Evolutionary conservation across 2,888 invertebrate species (phyloP).

Genomic region (Melanchra persicariae): DNA sequence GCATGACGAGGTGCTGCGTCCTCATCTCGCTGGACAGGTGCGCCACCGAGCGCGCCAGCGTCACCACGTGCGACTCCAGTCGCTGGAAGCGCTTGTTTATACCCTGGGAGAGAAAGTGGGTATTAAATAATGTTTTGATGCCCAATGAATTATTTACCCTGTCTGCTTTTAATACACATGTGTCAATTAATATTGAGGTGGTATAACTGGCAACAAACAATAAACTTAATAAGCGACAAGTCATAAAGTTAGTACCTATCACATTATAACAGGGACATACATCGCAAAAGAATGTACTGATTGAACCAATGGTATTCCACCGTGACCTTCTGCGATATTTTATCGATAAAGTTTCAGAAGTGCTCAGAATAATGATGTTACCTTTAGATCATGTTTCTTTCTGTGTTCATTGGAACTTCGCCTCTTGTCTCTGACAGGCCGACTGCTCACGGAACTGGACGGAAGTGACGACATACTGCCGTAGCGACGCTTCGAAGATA

Average conservation of each 20-base stretch:
- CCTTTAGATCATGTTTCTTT: conserved; percentile 94
- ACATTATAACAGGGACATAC: neutral
- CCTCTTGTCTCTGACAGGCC: conserved; percentile 94
- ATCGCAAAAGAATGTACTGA: neutral
- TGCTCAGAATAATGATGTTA: conserved; percentile 66
- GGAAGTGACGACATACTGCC: conserved; percentile 96
- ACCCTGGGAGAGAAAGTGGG: conserved; percentile 87
- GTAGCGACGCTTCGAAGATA: conserved; percentile 91
- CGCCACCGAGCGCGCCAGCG: conserved; percentile 96
- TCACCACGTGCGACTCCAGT: conserved; percentile 97
- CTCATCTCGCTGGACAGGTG: conserved; percentile 97
- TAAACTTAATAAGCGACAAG: no score
- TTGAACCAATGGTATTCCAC: neutral
- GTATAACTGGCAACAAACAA: no score
- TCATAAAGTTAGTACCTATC: neutral
- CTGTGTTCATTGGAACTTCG: conserved; percentile 92
- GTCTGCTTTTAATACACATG: no score
- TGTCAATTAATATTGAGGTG: no score
- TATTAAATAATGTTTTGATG: no score
- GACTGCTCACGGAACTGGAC: conserved; percentile 95
- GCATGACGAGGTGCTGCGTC: conserved; percentile 96
- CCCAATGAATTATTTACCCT: no score
- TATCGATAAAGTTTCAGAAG: neutral
- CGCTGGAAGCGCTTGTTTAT: conserved; percentile 97
- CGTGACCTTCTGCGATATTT: neutral